Conservation (phyloP, 2,797 vertebrate species). For the Pseudochromis fuscus region DNA sequence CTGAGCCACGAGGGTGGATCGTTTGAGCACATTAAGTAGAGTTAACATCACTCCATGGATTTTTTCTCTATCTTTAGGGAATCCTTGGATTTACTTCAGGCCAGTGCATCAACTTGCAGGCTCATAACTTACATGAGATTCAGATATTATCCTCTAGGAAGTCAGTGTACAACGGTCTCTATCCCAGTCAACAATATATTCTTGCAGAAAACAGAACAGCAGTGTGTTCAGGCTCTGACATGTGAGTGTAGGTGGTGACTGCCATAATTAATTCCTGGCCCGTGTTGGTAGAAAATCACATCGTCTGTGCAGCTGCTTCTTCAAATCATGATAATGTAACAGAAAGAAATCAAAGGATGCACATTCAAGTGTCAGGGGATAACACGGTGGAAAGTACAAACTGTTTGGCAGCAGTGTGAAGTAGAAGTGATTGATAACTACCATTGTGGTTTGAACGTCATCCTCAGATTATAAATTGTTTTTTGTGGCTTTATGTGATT, state of each 20-base stretch:
- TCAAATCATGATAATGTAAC: background rate
- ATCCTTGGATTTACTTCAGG: no score
- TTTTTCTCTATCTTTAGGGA: no score
- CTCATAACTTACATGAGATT: no score
- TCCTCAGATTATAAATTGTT: background rate
- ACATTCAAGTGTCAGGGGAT: no score
- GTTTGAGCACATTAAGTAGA: conserved; percentile 20
- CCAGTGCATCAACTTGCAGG: no score
- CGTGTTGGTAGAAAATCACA: background rate
- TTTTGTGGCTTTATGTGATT: background rate
- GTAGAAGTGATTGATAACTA: background rate
- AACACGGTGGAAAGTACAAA: no score
- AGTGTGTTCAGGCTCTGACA: background rate
- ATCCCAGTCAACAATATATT: no score
- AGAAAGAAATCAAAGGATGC: background rate
- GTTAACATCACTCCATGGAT: conserved; percentile 6
- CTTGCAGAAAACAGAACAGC: background rate
- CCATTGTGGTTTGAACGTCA: background rate
- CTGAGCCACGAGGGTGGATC: no score
- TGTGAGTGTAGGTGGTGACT: no score
- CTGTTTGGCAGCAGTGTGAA: background rate
- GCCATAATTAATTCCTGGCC: no score
- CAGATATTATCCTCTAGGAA: no score
- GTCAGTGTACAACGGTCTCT: no score
- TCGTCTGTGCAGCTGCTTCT: background rate